Evolutionary conservation across 2,797 vertebrate genomes (phyloP).

Genomic region (Takifugu ocellatus): DNA sequence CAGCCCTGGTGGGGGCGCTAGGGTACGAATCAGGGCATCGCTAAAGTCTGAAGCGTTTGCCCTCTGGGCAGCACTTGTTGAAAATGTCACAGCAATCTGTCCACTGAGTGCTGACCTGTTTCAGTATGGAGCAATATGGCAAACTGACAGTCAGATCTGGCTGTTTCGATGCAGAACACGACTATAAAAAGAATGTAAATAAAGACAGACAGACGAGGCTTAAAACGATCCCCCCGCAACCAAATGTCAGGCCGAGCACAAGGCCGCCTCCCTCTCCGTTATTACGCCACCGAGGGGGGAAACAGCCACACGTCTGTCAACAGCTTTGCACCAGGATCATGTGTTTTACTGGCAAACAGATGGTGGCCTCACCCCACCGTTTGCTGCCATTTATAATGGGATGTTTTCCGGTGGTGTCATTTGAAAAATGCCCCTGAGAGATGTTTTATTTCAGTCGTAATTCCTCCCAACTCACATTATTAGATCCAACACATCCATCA

Average conservation of each 20-base stretch:
- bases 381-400: background rate
- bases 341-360: background rate
- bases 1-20: background rate
- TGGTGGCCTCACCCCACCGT: conserved; percentile 2
- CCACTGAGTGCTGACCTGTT: background rate
- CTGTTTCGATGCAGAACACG: background rate
- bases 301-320: conserved; percentile 43
- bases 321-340: conserved; percentile 6
- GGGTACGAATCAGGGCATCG: background rate
- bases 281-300: conserved; percentile 26
- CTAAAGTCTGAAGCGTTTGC: background rate
- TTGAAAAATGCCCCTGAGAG: conserved; percentile 25
- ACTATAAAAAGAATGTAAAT: conserved; percentile 9
- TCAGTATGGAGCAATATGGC: background rate
- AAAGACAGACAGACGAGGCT: conserved; percentile 9
- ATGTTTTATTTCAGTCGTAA: conserved; percentile 38
- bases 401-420: conserved; percentile 25
- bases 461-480: conserved; percentile 17
- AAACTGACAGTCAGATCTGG: background rate
- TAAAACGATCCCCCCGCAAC: conserved; percentile 10
- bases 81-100: background rate
- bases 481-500: conserved; percentile 1
- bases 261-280: background rate
- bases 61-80: background rate
- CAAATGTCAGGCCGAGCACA: conserved; percentile 12